Conservation (phyloP, 2,888 invertebrate genomes). For the Drosophila affinis region DNA sequence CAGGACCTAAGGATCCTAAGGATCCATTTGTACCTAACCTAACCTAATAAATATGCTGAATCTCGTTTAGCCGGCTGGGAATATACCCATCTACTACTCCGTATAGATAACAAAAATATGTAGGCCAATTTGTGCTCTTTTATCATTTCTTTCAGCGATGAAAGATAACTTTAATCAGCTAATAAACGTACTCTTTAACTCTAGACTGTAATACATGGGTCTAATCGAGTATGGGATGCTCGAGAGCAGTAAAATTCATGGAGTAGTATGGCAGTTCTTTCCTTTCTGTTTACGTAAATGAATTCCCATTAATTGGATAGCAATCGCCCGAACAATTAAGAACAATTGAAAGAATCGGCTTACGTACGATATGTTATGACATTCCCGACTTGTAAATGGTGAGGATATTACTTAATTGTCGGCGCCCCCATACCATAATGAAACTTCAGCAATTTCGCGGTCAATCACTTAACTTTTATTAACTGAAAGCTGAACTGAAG, state of each 20-base stretch:
- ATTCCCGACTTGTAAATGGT: background rate
- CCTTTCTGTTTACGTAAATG: constrained; percentile 6
- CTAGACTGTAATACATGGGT: background rate
- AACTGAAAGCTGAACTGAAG: background rate
- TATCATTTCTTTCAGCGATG: background rate
- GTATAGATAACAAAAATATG: constrained; percentile 18
- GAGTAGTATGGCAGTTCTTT: too few relatives aligned
- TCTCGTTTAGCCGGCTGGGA: background rate
- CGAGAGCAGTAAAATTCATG: background rate
- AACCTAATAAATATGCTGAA: fast-evolving
- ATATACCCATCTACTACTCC: background rate
- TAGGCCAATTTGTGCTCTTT: background rate
- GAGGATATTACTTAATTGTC: constrained; percentile 6
- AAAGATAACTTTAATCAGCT: constrained; percentile 8
- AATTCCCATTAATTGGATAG: constrained; percentile 17
- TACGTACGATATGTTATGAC: background rate
- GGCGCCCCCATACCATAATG: background rate
- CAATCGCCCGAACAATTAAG: constrained; percentile 17
- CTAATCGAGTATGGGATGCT: background rate
- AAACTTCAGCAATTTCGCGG: constrained; percentile 1
- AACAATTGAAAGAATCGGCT: background rate
- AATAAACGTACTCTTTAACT: background rate
- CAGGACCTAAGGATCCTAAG: too few relatives aligned
- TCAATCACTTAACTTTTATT: constrained; percentile 6
- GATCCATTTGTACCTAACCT: background rate